Base-by-base conservation (phyloP, 1,140 invertebrate genomes). In the Lithobius niger region DNA sequence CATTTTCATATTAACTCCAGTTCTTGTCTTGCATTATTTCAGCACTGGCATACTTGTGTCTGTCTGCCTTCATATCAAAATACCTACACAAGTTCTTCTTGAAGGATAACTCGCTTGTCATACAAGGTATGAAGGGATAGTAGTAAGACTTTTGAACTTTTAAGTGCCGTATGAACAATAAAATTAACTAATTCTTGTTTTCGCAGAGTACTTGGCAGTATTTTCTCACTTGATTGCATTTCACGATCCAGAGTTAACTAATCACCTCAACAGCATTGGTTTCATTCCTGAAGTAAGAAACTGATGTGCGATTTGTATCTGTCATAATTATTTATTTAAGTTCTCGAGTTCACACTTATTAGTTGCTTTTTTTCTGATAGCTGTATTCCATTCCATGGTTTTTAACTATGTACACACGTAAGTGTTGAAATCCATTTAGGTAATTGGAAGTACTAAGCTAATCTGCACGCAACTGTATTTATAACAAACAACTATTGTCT, bases 331-430 rank as follows among this genome's bases (percentile, higher is more conserved):
- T 36, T 36, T 10, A 36, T 36, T 10, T 36, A 10, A 36, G n/a
- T 10, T 10, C 31, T 10, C 10, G n/a, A 36, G 31, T 10, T 36
- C n/a, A 36, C 10, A 10, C 10, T 36, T 2, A 18, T 42, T 24
- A 22, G 3, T 54, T 53, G 43, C 18, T 40, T 40, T 40, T 40
- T 50, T 27, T 59, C 50, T 68, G 67, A 25, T 64, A 74, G 75
- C 73, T 99, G 1, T 99, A 98, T 74, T 91, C 96, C n/a, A 98
- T 99, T 69, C 95, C 96, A 0, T 99, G 96, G 96, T 98, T 99
- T 71, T 74, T 99, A 3, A 99, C 96, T 10, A 97, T 98, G 90
- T 99, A 97, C 76, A 96, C 95, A 55, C 95, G 90, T 96, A 78
- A 83, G 86, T 84, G 58, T n/a, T n/a, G n/a, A n/a, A n/a, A n/a